Conservation (phyloP, 2,113 vertebrate genomes). For the Tetrax tetrax region DNA sequence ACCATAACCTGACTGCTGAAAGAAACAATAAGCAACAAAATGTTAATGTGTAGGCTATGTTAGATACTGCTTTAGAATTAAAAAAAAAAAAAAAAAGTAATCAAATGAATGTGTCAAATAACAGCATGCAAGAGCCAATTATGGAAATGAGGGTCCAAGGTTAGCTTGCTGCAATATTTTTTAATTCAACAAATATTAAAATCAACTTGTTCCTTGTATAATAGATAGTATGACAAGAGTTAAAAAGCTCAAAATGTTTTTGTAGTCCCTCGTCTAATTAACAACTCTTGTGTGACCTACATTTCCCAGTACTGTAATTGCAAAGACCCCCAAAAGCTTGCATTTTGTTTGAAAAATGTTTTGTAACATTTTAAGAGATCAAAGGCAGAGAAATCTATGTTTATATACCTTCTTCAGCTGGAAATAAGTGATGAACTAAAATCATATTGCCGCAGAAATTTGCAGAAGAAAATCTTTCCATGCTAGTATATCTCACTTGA, state of each 20-base stretch:
- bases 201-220: conserved; percentile 60
- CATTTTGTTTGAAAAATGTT: not conserved
- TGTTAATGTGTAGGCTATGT: conserved; percentile 34
- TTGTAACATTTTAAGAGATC: not conserved
- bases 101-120: conserved; percentile 54
- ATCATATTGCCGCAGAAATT: not conserved
- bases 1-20: not conserved
- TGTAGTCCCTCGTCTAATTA: conserved; percentile 62
- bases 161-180: conserved; percentile 64
- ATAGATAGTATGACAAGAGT: conserved; percentile 63
- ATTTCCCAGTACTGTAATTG: not conserved
- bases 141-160: conserved; percentile 61
- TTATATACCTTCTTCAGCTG: not conserved
- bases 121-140: conserved; percentile 54
- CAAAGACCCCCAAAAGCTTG: not conserved
- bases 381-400: conserved; percentile 8
- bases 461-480: conserved; percentile 1
- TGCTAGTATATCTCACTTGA: not conserved
- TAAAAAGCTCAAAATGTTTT: conserved; percentile 68
- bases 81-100: conserved; percentile 22
- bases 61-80: conserved; percentile 13
- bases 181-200: conserved; percentile 71
- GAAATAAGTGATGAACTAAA: not conserved
- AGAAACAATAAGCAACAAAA: conserved; percentile 22
- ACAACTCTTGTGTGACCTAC: conserved; percentile 29